These are phyloP conservation scores for Mycetomoellerius zeteki DNA, from an alignment of 1,140 invertebrate species.

Conservation along the genomic window DNA sequence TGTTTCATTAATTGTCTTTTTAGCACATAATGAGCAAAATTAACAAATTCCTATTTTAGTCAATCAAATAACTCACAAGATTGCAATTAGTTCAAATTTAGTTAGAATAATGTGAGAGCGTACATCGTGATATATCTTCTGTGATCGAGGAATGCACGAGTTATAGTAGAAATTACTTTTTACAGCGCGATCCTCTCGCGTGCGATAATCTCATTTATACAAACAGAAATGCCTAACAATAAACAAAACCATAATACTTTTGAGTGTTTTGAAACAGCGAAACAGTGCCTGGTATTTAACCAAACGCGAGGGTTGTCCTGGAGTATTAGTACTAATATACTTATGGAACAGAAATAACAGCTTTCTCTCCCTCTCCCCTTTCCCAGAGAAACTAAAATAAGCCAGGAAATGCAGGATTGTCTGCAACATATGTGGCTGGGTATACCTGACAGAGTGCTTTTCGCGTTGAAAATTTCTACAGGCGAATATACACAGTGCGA, in stretches of 20 bases:
- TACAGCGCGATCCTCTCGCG: neutral
- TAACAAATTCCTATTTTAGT: neutral
- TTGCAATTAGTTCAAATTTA: conserved; percentile 8
- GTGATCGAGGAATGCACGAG: neutral
- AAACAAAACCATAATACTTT: conserved; percentile 73
- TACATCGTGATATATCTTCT: neutral
- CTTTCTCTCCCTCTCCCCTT: conserved; percentile 44
- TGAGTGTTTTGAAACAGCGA: conserved; percentile 31
- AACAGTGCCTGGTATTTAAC: conserved; percentile 32
- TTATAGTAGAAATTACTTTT: conserved; percentile 25
- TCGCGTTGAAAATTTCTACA: conserved; percentile 57
- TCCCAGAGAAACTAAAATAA: conserved; percentile 75
- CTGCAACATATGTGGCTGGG: conserved; percentile 44
- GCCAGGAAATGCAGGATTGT: conserved; percentile 72
- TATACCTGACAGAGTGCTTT: conserved; percentile 58
- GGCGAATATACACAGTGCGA: neutral
- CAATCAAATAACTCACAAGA: neutral
- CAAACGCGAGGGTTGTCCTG: conserved; percentile 27
- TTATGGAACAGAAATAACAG: conserved; percentile 80
- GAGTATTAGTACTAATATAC: conserved; percentile 78
- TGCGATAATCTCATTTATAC: conserved; percentile 44
- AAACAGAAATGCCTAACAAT: conserved; percentile 57
- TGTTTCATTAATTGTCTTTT: conserved; percentile 6
- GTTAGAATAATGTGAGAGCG: neutral
- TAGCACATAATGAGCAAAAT: neutral